Conservation (phyloP, 2,888 invertebrate genomes). For the Lycia hirtaria region DNA sequence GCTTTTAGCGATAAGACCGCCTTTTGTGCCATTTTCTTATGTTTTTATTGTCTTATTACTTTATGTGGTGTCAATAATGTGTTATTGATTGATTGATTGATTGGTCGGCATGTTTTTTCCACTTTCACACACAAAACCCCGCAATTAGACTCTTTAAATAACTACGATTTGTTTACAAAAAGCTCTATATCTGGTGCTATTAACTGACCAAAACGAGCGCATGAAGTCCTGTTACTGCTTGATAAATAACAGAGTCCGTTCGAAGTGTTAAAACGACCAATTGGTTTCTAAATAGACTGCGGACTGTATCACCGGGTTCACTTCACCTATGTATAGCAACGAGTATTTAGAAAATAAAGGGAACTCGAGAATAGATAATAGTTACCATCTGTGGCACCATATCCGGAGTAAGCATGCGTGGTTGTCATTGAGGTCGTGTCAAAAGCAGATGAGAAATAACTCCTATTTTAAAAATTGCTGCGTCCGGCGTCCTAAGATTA, state of each 20-base stretch:
- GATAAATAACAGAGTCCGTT: conserved; percentile 50
- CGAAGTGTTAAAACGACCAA: conserved; percentile 35
- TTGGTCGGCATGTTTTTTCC: no score
- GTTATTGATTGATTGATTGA: no score
- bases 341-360: conserved; percentile 33
- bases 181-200: conserved; percentile 49
- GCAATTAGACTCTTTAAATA: conserved; percentile 21
- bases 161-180: conserved; percentile 55
- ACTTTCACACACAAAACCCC: no score
- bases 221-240: conserved; percentile 43
- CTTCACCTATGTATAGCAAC: conserved; percentile 28
- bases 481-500: no score
- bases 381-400: conserved; percentile 48
- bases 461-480: background rate
- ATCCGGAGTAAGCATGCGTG: conserved; percentile 55
- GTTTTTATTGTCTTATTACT: no score
- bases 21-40: no score
- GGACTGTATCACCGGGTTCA: conserved; percentile 21
- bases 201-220: conserved; percentile 52
- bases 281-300: conserved; percentile 27
- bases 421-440: conserved; percentile 46
- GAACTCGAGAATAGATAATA: conserved; percentile 36
- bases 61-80: no score
- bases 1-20: no score
- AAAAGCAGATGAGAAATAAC: background rate